Percentiles rank a stretch among this genome's conserved stretches.
phyloP scores from a whole-genome alignment of 1,140 invertebrate species.

The Atta texana region DNA sequence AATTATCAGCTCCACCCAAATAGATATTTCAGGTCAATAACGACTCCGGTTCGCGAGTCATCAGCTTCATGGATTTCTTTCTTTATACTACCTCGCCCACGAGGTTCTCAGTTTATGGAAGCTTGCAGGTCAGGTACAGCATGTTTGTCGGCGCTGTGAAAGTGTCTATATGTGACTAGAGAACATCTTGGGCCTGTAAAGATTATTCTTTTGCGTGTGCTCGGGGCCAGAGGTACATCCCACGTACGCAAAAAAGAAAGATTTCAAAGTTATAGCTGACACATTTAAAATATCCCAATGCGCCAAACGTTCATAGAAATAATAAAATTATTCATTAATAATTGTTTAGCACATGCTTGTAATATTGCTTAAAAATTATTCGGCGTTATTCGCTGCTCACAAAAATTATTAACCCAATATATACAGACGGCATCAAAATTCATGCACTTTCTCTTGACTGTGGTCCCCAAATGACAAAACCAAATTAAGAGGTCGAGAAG shows the following conservation, averaged over 20 bases:
- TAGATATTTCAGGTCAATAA: conserved; percentile 51
- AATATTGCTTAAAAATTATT: not conserved
- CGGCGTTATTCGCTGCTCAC: not conserved
- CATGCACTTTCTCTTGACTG: conserved; percentile 34
- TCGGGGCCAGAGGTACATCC: not conserved
- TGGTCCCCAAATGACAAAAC: not conserved
- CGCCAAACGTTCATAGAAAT: not conserved
- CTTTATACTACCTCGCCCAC: conserved; percentile 68
- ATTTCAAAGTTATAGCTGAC: not conserved
- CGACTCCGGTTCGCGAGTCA: conserved; percentile 34
- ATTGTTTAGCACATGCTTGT: not conserved
- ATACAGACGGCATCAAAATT: conserved; percentile 29
- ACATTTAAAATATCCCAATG: not conserved
- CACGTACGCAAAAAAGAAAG: not conserved
- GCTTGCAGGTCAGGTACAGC: conserved; percentile 56
- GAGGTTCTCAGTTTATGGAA: conserved; percentile 67
- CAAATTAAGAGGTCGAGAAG: conserved; percentile 16
- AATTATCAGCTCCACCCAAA: conserved; percentile 40
- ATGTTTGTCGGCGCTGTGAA: conserved; percentile 63
- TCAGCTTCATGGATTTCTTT: conserved; percentile 64
- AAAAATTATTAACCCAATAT: conserved; percentile 22
- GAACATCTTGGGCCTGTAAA: conserved; percentile 23
- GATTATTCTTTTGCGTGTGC: not conserved
- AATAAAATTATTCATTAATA: not conserved
- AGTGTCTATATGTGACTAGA: conserved; percentile 53